Conservation (phyloP, 2,888 invertebrate species). For the Gortyna flavago region DNA sequence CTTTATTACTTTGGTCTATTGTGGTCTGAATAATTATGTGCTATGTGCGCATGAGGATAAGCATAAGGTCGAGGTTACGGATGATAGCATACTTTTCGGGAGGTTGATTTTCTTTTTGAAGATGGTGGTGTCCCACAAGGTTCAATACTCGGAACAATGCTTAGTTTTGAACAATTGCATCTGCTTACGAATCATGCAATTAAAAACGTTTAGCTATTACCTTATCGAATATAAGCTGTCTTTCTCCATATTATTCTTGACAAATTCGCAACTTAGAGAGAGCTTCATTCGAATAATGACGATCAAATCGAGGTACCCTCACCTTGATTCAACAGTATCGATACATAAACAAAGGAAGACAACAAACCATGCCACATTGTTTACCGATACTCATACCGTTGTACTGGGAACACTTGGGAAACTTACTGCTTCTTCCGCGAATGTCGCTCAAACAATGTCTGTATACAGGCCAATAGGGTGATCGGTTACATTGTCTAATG, state of each 20-base stretch:
- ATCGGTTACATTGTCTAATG: slow-evolving; percentile 77
- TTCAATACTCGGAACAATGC: neutral
- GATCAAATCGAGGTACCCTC: slow-evolving; percentile 28
- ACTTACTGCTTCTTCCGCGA: slow-evolving; percentile 65
- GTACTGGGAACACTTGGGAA: slow-evolving; percentile 75
- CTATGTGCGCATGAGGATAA: neutral
- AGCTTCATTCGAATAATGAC: slow-evolving; percentile 4
- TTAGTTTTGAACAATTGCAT: neutral
- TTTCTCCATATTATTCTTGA: neutral
- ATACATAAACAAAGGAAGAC: slow-evolving; percentile 64
- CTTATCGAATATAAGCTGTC: neutral
- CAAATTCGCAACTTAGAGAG: neutral
- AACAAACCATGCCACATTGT: slow-evolving; percentile 74
- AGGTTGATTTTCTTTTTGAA: neutral
- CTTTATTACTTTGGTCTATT: neutral
- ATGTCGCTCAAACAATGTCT: slow-evolving; percentile 77
- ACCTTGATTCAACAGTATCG: slow-evolving; percentile 43
- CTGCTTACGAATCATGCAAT: neutral
- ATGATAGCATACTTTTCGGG: neutral
- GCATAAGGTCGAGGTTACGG: neutral
- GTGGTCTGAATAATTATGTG: neutral
- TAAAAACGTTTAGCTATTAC: neutral
- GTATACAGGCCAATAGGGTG: slow-evolving; percentile 74
- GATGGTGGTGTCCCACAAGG: slow-evolving; percentile 7
- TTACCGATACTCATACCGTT: slow-evolving; percentile 71